Evolutionary conservation across 2,888 invertebrate genomes (phyloP).

Genomic region (Ormyrus labotus): DNA sequence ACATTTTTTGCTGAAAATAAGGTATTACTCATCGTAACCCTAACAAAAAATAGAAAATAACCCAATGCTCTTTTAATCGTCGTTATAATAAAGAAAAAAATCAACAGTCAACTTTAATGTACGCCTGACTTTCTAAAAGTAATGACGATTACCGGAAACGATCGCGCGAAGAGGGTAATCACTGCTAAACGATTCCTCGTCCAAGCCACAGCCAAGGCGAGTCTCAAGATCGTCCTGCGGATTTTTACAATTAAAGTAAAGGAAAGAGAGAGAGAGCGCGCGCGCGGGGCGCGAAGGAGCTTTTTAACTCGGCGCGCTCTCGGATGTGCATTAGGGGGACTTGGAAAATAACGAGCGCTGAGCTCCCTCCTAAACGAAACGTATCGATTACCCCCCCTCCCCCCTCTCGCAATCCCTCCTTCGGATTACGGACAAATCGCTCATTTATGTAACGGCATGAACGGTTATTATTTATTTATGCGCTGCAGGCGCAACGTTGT

Average conservation of each 20-base stretch:
- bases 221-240: constrained; percentile 52
- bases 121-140: too few relatives aligned
- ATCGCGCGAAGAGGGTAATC: too few relatives aligned
- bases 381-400: too few relatives aligned
- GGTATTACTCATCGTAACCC: too few relatives aligned
- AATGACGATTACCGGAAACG: constrained; percentile 17
- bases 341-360: constrained; percentile 15
- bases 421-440: background rate
- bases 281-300: constrained; percentile 58
- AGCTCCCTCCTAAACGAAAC: constrained; percentile 29
- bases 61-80: too few relatives aligned
- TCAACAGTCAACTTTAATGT: too few relatives aligned
- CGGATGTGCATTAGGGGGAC: constrained; percentile 19
- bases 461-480: background rate
- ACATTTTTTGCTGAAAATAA: too few relatives aligned
- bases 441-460: background rate
- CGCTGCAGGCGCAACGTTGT: background rate
- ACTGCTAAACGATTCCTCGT: constrained; percentile 61
- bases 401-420: too few relatives aligned
- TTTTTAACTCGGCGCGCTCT: constrained; percentile 33
- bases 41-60: too few relatives aligned
- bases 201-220: too few relatives aligned
- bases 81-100: too few relatives aligned
- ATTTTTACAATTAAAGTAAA: constrained; percentile 71
- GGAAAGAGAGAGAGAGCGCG: constrained; percentile 60